Base-by-base conservation (phyloP, 2,113 vertebrate genomes). In the Mesoclemmys tuberculata region DNA sequence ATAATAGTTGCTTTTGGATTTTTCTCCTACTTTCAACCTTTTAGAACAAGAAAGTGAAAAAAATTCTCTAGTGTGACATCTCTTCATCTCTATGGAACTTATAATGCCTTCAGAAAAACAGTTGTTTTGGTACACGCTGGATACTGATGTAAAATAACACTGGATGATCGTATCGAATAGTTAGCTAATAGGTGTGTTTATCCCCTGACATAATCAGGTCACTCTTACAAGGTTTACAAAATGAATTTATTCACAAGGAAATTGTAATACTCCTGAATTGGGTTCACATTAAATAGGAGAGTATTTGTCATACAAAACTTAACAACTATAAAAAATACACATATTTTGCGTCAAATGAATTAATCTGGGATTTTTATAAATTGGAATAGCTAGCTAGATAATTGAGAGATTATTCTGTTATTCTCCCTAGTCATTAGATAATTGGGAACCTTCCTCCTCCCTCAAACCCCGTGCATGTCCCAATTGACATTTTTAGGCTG, bases 51-150 rank as follows among this genome's bases (percentile, higher is more conserved):
- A n/a, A 94, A 52, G 46, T 75, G 18, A 1, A 51, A 48, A 44
- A 68, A 92, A 94, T 75, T 38, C 74, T 56, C 61, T 19, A 90
- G 90, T 90, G n/a, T 92, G 95, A 94, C 92, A 92, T 80, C 68
- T 96, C 94, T 93, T 97, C 94, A 94, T 94, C 95, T 96, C 41
- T 83, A 93, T 97, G 89, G 88, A 97, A 83, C 68, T 95, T 96
- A 97, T 95, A 97, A 92, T 90, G 82, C 84, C 88, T 96, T 92
- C 88, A 95, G 61, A 92, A 88, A 93, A 93, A 90, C 92, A 93
- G 88, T 95, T 95, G 90, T 94, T 97, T 94, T 84, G 78, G 26
- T 95, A 92, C 75, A 22, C 82, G 51, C 44, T 90, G 55, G 82
- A 77, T 95, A 84, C 88, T 93, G 86, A 88, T 94, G 90, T 95